Evolutionary conservation across 2,797 vertebrate species (phyloP).

Genomic region (Rhinichthys osculus): DNA sequence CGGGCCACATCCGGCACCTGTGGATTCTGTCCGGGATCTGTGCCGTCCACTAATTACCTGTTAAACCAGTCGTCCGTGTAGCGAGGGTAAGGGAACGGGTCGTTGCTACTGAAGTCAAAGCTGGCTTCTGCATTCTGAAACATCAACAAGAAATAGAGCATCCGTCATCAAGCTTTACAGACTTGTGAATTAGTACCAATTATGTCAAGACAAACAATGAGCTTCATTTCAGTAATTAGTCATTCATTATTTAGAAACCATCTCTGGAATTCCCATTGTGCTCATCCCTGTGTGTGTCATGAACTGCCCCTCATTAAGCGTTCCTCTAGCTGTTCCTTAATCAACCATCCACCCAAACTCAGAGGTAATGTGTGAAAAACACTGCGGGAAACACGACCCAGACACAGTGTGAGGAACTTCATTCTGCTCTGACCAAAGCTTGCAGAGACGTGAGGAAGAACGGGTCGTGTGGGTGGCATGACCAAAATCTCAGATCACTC

Average conservation of each 20-base stretch:
- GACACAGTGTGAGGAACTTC: conserved; percentile 64
- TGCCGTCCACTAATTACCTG: conserved; percentile 83
- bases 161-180: background rate
- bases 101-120: conserved; percentile 99
- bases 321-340: conserved; percentile 36
- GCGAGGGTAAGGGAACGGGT: conserved; percentile 95
- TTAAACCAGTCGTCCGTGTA: conserved; percentile 99
- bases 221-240: conserved; percentile 18
- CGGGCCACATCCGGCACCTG: no score
- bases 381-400: conserved; percentile 64
- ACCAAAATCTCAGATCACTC: background rate
- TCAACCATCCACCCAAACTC: conserved; percentile 42
- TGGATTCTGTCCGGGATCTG: background rate
- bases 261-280: conserved; percentile 11
- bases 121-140: conserved; percentile 98
- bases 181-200: background rate
- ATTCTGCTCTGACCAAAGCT: conserved; percentile 59
- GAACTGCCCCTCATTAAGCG: conserved; percentile 20
- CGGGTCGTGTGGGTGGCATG: conserved; percentile 27
- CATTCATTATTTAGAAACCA: conserved; percentile 12
- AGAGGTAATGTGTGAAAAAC: conserved; percentile 58
- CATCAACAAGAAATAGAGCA: conserved; percentile 54
- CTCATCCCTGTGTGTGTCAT: background rate
- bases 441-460: conserved; percentile 56
- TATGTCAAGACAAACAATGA: conserved; percentile 23